These are phyloP conservation scores for Eubasilissa splendida DNA, from an alignment of 2,888 invertebrate species.

Conservation along the genomic window DNA sequence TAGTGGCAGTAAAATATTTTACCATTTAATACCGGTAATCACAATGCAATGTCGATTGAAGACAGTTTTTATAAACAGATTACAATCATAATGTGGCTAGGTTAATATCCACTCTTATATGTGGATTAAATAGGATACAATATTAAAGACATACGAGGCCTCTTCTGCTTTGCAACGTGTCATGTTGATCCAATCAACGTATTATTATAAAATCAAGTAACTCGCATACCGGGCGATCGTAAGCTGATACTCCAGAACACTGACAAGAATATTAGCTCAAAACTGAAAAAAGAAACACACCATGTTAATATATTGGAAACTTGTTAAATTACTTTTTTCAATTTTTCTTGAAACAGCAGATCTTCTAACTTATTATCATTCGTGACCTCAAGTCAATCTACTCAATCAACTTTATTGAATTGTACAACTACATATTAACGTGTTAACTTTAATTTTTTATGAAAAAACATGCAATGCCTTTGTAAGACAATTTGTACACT, in stretches of 20 bases:
- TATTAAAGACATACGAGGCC: constrained; percentile 46
- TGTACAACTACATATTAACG: constrained; percentile 30
- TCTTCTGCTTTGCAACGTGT: constrained; percentile 39
- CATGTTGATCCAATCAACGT: constrained; percentile 15
- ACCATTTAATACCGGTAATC: constrained; percentile 54
- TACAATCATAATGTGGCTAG: constrained; percentile 38
- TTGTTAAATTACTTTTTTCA: constrained; percentile 25
- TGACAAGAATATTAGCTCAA: constrained; percentile 3
- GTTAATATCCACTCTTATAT: constrained; percentile 43
- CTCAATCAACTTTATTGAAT: constrained; percentile 25
- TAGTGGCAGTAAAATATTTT: constrained; percentile 57
- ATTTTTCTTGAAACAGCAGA: constrained; percentile 24
- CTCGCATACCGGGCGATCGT: constrained; percentile 15
- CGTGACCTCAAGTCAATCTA: constrained; percentile 33
- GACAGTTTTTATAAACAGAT: constrained; percentile 42
- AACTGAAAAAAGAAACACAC: constrained; percentile 25
- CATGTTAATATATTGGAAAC: constrained; percentile 28
- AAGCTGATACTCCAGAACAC: constrained; percentile 23
- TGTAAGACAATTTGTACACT: constrained; percentile 36
- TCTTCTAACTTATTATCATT: constrained; percentile 22
- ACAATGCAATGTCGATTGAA: constrained; percentile 51
- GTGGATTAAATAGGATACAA: constrained; percentile 54
- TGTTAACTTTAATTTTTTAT: constrained; percentile 37
- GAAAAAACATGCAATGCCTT: constrained; percentile 39
- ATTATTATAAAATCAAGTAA: constrained; percentile 6